These are phyloP conservation scores for Synanthedon myopaeformis DNA, from an alignment of 2,888 invertebrate genomes.

Conservation along the genomic window DNA sequence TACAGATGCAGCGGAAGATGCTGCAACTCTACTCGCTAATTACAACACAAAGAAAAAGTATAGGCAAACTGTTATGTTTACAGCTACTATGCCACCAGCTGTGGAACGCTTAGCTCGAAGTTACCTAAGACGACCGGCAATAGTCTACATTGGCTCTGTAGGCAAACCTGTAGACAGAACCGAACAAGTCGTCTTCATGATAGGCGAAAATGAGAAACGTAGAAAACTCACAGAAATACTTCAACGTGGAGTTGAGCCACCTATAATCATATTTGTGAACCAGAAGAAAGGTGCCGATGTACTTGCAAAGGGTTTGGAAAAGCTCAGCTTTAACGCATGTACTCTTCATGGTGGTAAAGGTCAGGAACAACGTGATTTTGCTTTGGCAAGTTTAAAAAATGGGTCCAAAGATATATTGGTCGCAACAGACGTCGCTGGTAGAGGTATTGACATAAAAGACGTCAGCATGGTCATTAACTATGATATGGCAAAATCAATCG, in stretches of 20 bases:
- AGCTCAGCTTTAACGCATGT: slow-evolving; percentile 95
- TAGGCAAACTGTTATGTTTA: slow-evolving; percentile 99
- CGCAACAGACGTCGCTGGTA: slow-evolving; percentile 99
- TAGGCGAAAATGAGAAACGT: slow-evolving; percentile 95
- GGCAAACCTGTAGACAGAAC: slow-evolving; percentile 98
- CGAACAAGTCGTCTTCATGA: slow-evolving; percentile 96
- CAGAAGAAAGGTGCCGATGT: slow-evolving; percentile 99
- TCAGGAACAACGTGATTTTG: slow-evolving; percentile 99
- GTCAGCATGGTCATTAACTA: slow-evolving; percentile 99
- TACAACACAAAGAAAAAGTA: slow-evolving; percentile 97
- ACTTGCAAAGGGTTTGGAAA: slow-evolving; percentile 95
- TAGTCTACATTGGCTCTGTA: slow-evolving; percentile 96
- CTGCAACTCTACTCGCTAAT: slow-evolving; percentile 88
- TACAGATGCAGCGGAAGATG: slow-evolving; percentile 97
- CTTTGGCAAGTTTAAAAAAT: slow-evolving; percentile 94
- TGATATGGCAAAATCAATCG: slow-evolving; percentile 99
- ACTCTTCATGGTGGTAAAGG: slow-evolving; percentile 99
- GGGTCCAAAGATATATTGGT: slow-evolving; percentile 98
- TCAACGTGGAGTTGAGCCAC: slow-evolving; percentile 90
- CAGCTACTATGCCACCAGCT: slow-evolving; percentile 99
- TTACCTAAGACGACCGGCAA: slow-evolving; percentile 94
- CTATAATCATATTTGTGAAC: slow-evolving; percentile 99
- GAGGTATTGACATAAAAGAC: slow-evolving; percentile 99
- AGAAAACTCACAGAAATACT: slow-evolving; percentile 96
- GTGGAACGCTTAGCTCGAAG: slow-evolving; percentile 96